Evolutionary conservation across 2,797 vertebrate species (phyloP), one percentile per base, ranked within the genome.

Genomic region (Avahi laniger): DNA sequence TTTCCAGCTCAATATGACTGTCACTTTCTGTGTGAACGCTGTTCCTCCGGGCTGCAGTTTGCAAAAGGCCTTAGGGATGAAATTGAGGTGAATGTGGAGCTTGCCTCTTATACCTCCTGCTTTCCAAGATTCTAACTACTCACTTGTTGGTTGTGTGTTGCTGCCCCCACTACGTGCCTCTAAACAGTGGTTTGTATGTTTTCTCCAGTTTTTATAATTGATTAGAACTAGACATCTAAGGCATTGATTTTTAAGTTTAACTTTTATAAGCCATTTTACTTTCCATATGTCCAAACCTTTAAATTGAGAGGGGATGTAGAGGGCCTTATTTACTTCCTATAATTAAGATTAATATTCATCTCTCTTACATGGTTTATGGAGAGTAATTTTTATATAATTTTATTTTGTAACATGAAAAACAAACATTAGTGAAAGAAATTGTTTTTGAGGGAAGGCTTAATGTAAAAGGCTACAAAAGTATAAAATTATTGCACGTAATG

Each of bases 361-460:
- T 91, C 13, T 73, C 35, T 67, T 61, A 59, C 52, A 7, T 91
- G 38, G 22, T 69, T 96, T 80, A 61, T 54, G 35, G 35, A 72
- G 80, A 81, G 8, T 89, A 75, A 84, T 90, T 95, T 70, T 54
- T 33, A 52, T 82, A 54, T 2, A 24, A 3, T 96, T 96, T 93
- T 50, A 43, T 72, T 79, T 94, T 92, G 70, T 85, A 33, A 48
- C 48, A 78, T 80, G 24, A 91, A 73, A 92, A 91, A 8, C 14
- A 70, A 48, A 84, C 11, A 6, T 41, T 20, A 67, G 7, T 73
- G 22, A 75, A 76, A 57, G 41, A 8, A 73, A 13, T 91, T 70
- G 43, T 67, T 92, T 87, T 54, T 20, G 65, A 41, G 12, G 22
- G 7, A 91, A 89, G 17, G 13, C 46, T 82, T 38, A 69, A 24